Conservation (phyloP, 2,113 vertebrate species). For the Forbesichthys agassizii region DNA sequence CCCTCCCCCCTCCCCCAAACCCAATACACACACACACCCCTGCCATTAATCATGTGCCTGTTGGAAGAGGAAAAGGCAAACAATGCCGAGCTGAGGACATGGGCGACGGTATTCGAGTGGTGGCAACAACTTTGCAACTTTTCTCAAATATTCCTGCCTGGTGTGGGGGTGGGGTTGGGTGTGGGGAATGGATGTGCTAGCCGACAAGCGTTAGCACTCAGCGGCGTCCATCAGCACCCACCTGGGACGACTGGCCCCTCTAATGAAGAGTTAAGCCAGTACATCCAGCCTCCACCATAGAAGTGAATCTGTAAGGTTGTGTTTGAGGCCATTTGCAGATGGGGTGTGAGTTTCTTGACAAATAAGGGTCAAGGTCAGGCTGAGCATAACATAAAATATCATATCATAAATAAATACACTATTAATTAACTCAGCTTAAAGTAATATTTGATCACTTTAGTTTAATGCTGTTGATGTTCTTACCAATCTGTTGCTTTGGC, state of each 20-base stretch:
- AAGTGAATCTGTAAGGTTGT: too few species aligned
- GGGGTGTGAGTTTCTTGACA: neutral
- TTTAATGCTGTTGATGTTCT: too few species aligned
- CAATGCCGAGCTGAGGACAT: slow-evolving; percentile 45
- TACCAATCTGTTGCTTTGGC: too few species aligned
- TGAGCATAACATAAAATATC: too few species aligned
- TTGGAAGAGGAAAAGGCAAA: slow-evolving; percentile 73
- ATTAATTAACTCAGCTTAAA: too few species aligned
- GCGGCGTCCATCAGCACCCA: slow-evolving; percentile 65
- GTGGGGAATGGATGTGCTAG: slow-evolving; percentile 66
- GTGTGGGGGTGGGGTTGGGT: slow-evolving; percentile 19
- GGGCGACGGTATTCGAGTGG: slow-evolving; percentile 72
- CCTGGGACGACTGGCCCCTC: too few species aligned
- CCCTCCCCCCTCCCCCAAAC: neutral
- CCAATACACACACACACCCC: neutral
- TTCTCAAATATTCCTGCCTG: slow-evolving; percentile 74
- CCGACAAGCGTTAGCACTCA: slow-evolving; percentile 82
- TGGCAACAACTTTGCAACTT: slow-evolving; percentile 76
- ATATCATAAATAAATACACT: too few species aligned
- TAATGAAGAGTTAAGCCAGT: too few species aligned
- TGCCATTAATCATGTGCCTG: slow-evolving; percentile 78
- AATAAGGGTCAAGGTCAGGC: too few species aligned
- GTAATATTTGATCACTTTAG: too few species aligned
- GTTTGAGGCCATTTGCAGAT: neutral
- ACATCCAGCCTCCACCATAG: too few species aligned